Evolutionary conservation across 2,888 invertebrate genomes (phyloP), one percentile per base, ranked within the genome.

Genomic region (Pseudolycoriella hygida): DNA sequence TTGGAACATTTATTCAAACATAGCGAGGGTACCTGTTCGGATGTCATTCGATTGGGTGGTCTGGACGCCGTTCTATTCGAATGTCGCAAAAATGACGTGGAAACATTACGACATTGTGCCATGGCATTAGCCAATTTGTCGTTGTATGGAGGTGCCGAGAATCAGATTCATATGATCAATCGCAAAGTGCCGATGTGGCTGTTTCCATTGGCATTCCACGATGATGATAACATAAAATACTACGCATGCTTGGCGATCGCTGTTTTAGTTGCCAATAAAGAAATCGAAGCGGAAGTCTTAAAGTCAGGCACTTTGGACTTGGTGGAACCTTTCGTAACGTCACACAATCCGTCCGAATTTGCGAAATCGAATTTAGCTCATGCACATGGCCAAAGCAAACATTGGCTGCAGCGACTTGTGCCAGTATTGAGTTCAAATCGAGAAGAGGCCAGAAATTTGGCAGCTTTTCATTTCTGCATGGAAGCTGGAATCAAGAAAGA

Each of bases 401-500:
- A 87, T 55, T 96, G 96, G 96, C 68, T 97, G 45, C 77, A 86
- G 64, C 73, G 88, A 54, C 70, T 98, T 51, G 89, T 97, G 3
- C 94, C 96, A 1, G 89, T 97, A 11, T 69, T 98, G 45, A 86
- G 85, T 60, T 94, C 94, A 37, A 88, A 93, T 60, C 72, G 94
- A 49, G 90, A 94, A 60, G 97, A 97, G 66, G 96, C 97, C 0
- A 76, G 93, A 56, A 93, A 92, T 60, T 68, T 98, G 54, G 97
- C 96, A 3, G 94, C 97, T 31, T 98, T 97, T 62, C 98, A 98
- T 61, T 87, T 96, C 63, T 94, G 94, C 59, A 94, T 98, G 93
- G 98, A 98, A 66, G 96, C 97, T 11, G 90, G 90, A 32, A 96
- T 98, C 46, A 97, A 97, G 63, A 87, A 92, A 56, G 83, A 84